Percentiles rank a stretch among this genome's conserved stretches.
Evolutionary conservation across 2,797 vertebrate species (phyloP).

Genomic region (Pogoniulus pusillus): DNA sequence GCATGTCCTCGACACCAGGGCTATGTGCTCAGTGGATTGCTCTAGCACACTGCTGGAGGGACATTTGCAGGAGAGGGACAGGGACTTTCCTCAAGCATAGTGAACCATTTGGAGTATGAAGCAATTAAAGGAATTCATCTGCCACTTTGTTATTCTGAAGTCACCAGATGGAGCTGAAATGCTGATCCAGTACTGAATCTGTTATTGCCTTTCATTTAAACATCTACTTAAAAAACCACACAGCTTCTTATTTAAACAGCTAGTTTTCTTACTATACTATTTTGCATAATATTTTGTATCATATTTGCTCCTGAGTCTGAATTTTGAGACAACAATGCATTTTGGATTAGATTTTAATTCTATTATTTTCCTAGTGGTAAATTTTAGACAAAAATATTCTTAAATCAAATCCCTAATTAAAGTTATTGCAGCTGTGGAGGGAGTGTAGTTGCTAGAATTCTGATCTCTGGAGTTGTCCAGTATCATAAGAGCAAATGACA

Average conservation of each 20-base stretch:
- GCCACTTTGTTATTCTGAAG: neutral
- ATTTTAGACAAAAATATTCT: neutral
- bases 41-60: neutral
- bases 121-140: neutral
- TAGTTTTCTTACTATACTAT: neutral
- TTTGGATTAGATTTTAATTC: neutral
- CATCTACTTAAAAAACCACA: neutral
- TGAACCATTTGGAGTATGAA: neutral
- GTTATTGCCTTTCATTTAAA: neutral
- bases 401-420: neutral
- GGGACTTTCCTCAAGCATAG: neutral
- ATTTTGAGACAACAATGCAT: neutral
- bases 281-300: neutral
- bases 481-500: neutral
- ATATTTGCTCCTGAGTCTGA: neutral
- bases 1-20: neutral
- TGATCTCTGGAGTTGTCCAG: neutral
- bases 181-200: neutral
- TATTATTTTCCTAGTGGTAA: neutral
- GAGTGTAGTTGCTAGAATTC: rapidly evolving
- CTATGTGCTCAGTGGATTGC: neutral
- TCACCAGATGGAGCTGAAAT: neutral
- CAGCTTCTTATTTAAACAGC: neutral
- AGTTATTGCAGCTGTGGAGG: neutral
- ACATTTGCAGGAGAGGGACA: neutral